These are phyloP conservation scores for Pteropus alecto DNA, from an alignment of 2,113 vertebrate species.

Conservation along the genomic window DNA sequence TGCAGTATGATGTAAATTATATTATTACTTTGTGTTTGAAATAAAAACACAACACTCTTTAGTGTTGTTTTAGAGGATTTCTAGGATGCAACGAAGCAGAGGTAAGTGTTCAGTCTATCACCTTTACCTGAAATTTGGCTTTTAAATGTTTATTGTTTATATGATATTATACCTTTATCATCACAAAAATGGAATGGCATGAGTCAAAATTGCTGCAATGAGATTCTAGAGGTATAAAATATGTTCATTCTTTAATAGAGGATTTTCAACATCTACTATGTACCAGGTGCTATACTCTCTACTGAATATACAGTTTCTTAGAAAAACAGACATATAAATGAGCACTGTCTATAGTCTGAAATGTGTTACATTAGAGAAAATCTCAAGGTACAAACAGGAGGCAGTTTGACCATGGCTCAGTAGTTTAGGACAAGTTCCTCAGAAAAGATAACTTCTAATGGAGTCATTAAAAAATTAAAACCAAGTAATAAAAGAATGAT, in stretches of 20 bases:
- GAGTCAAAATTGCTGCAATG: background rate
- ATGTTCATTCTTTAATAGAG: background rate
- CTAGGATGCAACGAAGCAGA: background rate
- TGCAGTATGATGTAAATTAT: background rate
- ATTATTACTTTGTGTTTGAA: background rate
- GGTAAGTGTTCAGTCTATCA: background rate
- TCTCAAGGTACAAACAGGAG: background rate
- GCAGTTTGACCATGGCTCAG: background rate
- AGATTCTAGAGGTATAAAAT: background rate
- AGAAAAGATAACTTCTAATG: background rate
- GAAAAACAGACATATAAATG: background rate
- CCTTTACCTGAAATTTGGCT: background rate
- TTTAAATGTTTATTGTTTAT: background rate
- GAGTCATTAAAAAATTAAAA: background rate
- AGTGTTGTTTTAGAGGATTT: background rate
- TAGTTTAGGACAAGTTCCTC: background rate
- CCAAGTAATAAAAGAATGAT: background rate
- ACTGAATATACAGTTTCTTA: background rate
- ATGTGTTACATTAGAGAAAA: background rate
- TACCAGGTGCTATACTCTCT: background rate
- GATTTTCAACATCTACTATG: background rate
- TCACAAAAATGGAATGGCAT: background rate
- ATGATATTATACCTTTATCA: background rate
- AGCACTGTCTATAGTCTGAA: background rate
- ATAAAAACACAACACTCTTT: background rate